These are phyloP conservation scores for Loripinus fragilis DNA, from an alignment of 2,888 invertebrate genomes.

Conservation along the genomic window DNA sequence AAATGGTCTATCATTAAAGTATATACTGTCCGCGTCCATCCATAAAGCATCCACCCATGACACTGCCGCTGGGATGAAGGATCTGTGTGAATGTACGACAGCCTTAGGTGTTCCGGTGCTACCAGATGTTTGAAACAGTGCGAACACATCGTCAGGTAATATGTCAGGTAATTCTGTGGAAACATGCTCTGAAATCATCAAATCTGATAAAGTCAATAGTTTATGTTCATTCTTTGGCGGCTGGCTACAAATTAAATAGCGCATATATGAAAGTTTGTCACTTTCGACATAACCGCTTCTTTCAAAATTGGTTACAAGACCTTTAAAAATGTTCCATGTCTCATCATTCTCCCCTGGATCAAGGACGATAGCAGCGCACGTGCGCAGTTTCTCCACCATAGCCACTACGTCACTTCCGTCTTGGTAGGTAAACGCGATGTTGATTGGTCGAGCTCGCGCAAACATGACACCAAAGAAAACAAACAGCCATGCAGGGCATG, in stretches of 20 bases:
- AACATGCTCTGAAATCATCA: not conserved
- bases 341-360: not conserved
- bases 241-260: not conserved
- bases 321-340: not conserved
- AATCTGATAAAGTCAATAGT: not conserved
- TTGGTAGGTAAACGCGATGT: not conserved
- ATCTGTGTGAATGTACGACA: not conserved
- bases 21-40: not conserved
- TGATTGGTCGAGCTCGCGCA: not conserved
- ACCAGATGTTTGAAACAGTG: not conserved
- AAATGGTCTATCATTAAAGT: constrained; percentile 28
- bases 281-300: not conserved
- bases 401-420: not conserved
- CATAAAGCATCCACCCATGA: not conserved
- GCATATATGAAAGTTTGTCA: not conserved
- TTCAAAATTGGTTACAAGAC: not conserved
- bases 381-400: not conserved
- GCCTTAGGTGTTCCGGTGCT: not conserved
- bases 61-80: not conserved
- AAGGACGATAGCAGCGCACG: not conserved
- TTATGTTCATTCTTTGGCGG: not conserved
- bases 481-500: not conserved
- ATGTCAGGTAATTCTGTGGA: not conserved
- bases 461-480: not conserved
- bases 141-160: not conserved